Percentiles rank a stretch among this genome's conserved stretches.
These are phyloP conservation scores for Heteractis magnifica DNA, from an alignment of 92 coral and sea anemone species.

Conservation along the genomic window DNA sequence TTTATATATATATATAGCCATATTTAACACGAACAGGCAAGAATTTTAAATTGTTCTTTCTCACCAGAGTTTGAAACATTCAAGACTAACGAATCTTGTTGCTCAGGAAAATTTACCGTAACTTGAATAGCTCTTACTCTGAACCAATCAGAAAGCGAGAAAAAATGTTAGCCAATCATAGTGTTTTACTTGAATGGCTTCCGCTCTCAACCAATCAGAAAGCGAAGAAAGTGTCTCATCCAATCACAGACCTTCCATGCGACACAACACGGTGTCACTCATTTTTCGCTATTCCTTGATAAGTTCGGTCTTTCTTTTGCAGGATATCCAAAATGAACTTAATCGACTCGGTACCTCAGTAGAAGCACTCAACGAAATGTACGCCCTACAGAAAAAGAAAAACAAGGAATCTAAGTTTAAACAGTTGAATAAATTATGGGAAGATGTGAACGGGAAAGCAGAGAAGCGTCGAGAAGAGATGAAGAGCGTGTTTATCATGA, in stretches of 20 bases:
- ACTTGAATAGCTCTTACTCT: not conserved
- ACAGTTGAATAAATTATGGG: constrained; percentile 91
- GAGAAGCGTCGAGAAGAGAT: constrained; percentile 76
- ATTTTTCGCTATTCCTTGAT: not conserved
- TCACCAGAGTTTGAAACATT: too few relatives aligned
- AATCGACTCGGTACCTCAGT: constrained; percentile 90
- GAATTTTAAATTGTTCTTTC: too few relatives aligned
- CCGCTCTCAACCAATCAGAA: not conserved
- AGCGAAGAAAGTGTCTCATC: not conserved
- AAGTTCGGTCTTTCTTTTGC: not conserved
- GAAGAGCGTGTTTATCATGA: constrained; percentile 88
- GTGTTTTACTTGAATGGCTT: not conserved
- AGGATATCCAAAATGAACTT: constrained; percentile 85
- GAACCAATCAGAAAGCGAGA: constrained; percentile 4
- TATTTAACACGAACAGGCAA: too few relatives aligned
- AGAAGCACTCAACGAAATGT: constrained; percentile 94
- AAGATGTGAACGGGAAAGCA: constrained; percentile 70
- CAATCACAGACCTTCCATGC: too few relatives aligned
- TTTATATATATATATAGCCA: not conserved
- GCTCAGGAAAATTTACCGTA: not conserved
- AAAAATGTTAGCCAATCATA: not conserved
- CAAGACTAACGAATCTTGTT: too few relatives aligned
- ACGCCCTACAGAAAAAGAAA: constrained; percentile 84
- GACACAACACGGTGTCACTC: not conserved
- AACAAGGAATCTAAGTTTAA: constrained; percentile 90